Evolutionary conservation across 2,113 vertebrate species (phyloP).

Genomic region (Tursiops truncatus): DNA sequence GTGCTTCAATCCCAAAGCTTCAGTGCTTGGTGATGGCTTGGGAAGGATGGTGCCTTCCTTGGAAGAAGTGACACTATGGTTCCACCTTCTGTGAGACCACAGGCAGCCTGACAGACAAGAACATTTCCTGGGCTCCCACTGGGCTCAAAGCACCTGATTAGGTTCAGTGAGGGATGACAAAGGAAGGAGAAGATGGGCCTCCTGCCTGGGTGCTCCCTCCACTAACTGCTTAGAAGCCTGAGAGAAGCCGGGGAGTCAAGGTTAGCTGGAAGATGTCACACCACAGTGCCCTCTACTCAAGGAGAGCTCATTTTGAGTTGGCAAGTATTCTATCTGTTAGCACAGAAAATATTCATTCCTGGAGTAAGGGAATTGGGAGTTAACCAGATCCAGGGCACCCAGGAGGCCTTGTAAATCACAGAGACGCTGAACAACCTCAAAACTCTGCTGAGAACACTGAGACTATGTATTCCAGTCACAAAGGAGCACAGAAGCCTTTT

Average conservation of each 20-base stretch:
- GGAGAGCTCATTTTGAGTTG: slow-evolving; percentile 12
- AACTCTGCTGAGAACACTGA: neutral
- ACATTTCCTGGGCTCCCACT: neutral
- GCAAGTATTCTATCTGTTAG: neutral
- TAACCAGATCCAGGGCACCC: neutral
- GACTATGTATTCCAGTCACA: neutral
- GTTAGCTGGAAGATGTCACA: neutral
- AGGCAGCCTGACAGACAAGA: neutral
- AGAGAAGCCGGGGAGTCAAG: neutral
- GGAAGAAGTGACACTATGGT: neutral
- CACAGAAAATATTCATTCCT: slow-evolving; percentile 36
- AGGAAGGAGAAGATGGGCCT: neutral
- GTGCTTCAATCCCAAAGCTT: neutral
- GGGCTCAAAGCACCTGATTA: neutral
- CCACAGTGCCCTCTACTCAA: neutral
- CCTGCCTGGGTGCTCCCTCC: neutral
- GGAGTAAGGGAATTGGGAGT: slow-evolving; percentile 16
- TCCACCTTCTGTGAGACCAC: neutral
- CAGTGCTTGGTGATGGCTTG: neutral
- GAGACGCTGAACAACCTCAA: neutral
- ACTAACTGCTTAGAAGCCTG: neutral
- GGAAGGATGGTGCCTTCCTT: neutral
- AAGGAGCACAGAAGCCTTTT: slow-evolving; percentile 15
- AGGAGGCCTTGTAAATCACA: slow-evolving; percentile 34
- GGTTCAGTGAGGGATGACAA: neutral